Evolutionary conservation across 2,797 vertebrate genomes (phyloP), one percentile per base, ranked within the genome.

Genomic region (Channa striata): DNA sequence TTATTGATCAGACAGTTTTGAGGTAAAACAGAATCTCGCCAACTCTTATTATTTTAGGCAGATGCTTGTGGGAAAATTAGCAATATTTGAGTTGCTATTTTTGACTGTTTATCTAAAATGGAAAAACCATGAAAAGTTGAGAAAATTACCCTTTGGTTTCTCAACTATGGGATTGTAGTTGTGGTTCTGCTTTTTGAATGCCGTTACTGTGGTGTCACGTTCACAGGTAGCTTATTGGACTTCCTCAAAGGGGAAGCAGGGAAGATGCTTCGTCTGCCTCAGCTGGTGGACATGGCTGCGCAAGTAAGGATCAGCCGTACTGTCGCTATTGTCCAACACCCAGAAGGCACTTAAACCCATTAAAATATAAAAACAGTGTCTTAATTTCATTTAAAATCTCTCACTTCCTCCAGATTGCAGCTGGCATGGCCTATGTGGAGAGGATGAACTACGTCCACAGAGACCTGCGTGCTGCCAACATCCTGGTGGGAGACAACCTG

Each of bases 381-480:
- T 34, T 4, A 33, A 46, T 48, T 40, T 69, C 1, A 37, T 16
- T 4, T 39, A 8, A 50, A 65, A 54, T 12, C 12, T 23, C 0
- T 59, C 9, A 4, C 19, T 33, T 37, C 2, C 33, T n/a, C 2
- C 88, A 99, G 97, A 99, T 99, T 0, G 96, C 97, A 1, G 96
- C 97, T 0, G 97, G 97, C 59, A 99, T 99, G 97, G 97, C 97
- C 0, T 99, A 99, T 0, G 97, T 99, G 87, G 97, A 99, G 89
- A 93, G 96, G 89, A 99, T 99, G 97, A 99, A 99, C 93, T 99
- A 99, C 0, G 97, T 99, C 17, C 97, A 99, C 89, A 94, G 97
- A 78, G 97, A 99, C 87, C 95, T 99, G 19, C 94, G 97, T 1
- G 97, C 97, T 0, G 97, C 97, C 87, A 99, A 99, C 92, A 99